Evolutionary conservation across 2,113 vertebrate species (phyloP).

Genomic region (Oreochromis aureus): DNA sequence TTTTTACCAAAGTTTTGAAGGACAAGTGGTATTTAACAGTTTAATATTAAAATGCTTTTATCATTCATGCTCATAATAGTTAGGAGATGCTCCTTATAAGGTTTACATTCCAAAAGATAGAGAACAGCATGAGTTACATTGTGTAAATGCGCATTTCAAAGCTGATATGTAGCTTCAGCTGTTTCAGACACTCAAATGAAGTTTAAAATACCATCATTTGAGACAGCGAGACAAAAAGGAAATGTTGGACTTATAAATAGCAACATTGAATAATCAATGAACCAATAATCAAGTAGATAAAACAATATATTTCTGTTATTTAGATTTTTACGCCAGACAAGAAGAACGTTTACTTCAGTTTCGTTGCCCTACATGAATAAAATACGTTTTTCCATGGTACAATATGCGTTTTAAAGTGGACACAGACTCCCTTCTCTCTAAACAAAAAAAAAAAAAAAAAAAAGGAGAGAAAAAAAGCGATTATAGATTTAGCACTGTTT

Average conservation of each 20-base stretch:
- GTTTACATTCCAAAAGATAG: rapidly evolving
- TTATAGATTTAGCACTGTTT: not conserved
- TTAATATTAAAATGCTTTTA: not conserved
- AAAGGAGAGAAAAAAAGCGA: rapidly evolving
- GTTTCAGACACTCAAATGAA: not conserved
- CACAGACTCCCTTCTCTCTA: not conserved
- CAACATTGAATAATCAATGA: not conserved
- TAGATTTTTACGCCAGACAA: not conserved
- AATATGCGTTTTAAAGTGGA: not conserved
- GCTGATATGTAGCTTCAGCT: not conserved
- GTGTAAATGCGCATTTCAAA: rapidly evolving
- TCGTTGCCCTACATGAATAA: not conserved
- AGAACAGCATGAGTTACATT: not conserved
- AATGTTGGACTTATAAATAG: not conserved
- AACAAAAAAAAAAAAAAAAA: not conserved
- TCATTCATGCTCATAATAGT: not conserved
- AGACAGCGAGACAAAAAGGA: not conserved
- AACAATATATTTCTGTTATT: not conserved
- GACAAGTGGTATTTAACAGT: not conserved
- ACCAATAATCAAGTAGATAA: not conserved
- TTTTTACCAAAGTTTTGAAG: not conserved
- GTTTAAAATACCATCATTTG: not conserved
- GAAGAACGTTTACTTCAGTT: not conserved
- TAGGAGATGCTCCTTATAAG: not conserved
- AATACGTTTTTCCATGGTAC: not conserved